Evolutionary conservation across 2,888 invertebrate genomes (phyloP).

Genomic region (Phorcus lineatus): DNA sequence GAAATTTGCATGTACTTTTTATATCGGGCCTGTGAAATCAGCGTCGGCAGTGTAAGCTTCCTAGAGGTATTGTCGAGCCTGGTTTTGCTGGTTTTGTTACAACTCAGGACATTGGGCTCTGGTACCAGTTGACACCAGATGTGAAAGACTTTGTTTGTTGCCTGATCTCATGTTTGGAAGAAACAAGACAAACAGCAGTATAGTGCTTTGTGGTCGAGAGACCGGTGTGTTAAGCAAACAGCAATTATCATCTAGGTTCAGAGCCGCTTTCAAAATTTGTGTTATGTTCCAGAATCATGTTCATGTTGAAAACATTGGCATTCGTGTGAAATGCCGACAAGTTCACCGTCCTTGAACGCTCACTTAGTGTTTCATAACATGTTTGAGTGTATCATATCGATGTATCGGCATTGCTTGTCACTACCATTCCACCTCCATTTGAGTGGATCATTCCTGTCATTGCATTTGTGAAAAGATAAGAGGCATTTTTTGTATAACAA

Average conservation of each 20-base stretch:
- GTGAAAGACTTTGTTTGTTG: background rate
- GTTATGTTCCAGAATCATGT: conserved; percentile 1
- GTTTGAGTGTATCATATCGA: background rate
- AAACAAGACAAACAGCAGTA: background rate
- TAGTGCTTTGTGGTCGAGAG: conserved; percentile 12
- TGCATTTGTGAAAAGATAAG: too few species aligned
- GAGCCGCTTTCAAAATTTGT: conserved; percentile 19
- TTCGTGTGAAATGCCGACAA: too few species aligned
- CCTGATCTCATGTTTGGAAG: conserved; percentile 12
- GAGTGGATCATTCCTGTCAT: conserved; percentile 9
- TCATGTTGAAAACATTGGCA: background rate
- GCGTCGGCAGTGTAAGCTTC: background rate
- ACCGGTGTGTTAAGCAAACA: background rate
- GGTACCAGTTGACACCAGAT: background rate
- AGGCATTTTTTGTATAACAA: too few species aligned
- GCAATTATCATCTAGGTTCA: conserved; percentile 7
- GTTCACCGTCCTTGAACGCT: too few species aligned
- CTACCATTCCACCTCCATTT: conserved; percentile 8
- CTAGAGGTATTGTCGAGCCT: conserved; percentile 9
- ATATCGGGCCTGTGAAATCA: conserved; percentile 11
- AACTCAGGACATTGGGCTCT: conserved; percentile 13
- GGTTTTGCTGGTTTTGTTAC: conserved; percentile 11
- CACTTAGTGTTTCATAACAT: too few species aligned
- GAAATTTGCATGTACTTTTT: conserved; percentile 25
- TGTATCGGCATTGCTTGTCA: background rate